A percentile compares a stretch with the other conserved stretches of the same genome.
Conservation (phyloP, 2,888 invertebrate genomes). For the Parelbella ahira region DNA sequence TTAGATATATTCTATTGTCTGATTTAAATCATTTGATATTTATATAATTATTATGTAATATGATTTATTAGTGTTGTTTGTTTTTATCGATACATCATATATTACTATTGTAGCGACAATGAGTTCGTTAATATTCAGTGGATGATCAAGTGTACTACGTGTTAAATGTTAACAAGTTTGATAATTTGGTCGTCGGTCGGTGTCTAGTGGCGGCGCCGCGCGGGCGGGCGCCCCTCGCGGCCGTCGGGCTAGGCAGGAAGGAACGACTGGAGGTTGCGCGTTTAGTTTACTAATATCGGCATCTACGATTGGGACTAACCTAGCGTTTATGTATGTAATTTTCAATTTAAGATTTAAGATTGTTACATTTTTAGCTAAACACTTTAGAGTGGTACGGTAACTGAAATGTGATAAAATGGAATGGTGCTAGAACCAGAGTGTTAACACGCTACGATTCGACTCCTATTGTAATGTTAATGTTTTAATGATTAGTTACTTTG, state of each 20-base stretch:
- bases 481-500: conserved; percentile 75
- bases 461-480: conserved; percentile 77
- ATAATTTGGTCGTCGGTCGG: conserved; percentile 71
- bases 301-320: conserved; percentile 82
- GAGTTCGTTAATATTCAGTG: conserved; percentile 63
- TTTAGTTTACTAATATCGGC: conserved; percentile 79
- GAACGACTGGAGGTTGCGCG: conserved; percentile 74
- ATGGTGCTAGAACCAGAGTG: conserved; percentile 82
- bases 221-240: conserved; percentile 35
- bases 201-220: conserved; percentile 54
- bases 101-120: no score
- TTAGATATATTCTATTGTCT: conserved; percentile 81
- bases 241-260: no score
- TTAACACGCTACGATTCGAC: conserved; percentile 80
- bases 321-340: conserved; percentile 79
- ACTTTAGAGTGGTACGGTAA: conserved; percentile 82
- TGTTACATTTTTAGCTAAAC: conserved; percentile 81
- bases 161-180: conserved; percentile 63
- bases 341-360: conserved; percentile 79
- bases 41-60: conserved; percentile 72
- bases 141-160: conserved; percentile 45
- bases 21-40: conserved; percentile 80
- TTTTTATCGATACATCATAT: conserved; percentile 73
- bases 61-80: conserved; percentile 81
- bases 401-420: conserved; percentile 82